Conservation (phyloP, 2,113 vertebrate genomes). For the Oxygymnocypris stewartii region DNA sequence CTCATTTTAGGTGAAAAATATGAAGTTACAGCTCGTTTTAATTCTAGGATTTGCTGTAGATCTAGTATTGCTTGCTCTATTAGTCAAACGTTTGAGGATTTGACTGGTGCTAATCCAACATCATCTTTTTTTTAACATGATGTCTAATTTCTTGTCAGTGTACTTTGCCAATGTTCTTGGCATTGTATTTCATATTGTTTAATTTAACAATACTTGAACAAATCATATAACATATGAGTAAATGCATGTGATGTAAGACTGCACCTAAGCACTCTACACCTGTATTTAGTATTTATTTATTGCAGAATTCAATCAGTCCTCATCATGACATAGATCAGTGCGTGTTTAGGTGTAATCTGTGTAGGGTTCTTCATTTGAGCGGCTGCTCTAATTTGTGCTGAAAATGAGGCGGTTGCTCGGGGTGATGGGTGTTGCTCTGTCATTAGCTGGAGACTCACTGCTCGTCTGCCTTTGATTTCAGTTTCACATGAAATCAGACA, state of each 20-base stretch:
- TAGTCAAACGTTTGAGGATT: background rate
- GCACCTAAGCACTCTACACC: background rate
- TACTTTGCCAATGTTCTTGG: background rate
- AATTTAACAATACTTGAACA: background rate
- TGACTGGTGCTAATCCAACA: background rate
- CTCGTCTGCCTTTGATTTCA: constrained; percentile 59
- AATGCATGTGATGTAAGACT: background rate
- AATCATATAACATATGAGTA: background rate
- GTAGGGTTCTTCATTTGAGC: constrained; percentile 23
- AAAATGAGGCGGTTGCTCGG: constrained; percentile 44
- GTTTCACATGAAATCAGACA: constrained; percentile 54
- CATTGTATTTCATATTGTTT: background rate
- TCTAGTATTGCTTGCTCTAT: background rate
- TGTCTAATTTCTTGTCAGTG: background rate
- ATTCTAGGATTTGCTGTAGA: background rate
- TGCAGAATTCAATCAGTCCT: background rate
- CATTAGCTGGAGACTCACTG: constrained; percentile 62
- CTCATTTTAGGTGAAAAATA: background rate
- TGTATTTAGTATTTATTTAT: background rate
- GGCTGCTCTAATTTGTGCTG: constrained; percentile 58
- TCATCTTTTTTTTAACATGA: background rate
- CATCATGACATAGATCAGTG: constrained; percentile 37
- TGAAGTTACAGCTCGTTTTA: background rate
- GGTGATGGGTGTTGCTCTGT: constrained; percentile 57
- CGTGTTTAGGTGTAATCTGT: constrained; percentile 51